phyloP scores from a whole-genome alignment of 2,888 invertebrate species.

The Lypha dubia region DNA sequence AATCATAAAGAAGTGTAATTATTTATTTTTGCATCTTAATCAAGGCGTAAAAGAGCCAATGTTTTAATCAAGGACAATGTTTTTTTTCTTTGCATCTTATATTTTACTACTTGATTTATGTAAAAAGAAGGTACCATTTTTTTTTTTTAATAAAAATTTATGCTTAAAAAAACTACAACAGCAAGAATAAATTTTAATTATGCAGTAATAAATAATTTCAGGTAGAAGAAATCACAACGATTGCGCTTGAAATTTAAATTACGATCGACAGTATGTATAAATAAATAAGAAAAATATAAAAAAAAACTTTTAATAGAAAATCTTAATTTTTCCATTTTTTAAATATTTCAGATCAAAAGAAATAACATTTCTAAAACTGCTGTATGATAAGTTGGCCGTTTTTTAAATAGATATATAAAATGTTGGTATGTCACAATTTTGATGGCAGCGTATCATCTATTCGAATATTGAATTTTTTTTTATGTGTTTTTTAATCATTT shows the following conservation, averaged over 20 bases:
- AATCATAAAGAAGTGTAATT: slow-evolving; percentile 55
- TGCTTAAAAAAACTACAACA: background rate
- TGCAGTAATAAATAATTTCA: background rate
- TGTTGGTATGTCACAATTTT: too few species aligned
- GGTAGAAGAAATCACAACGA: background rate
- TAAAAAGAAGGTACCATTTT: slow-evolving; percentile 12
- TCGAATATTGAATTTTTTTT: too few species aligned
- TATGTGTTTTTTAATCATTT: too few species aligned
- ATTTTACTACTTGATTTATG: slow-evolving; percentile 30
- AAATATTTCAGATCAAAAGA: background rate
- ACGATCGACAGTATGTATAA: background rate
- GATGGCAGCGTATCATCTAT: too few species aligned
- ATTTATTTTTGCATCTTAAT: slow-evolving; percentile 68
- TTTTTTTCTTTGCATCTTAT: slow-evolving; percentile 13
- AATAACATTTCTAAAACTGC: background rate
- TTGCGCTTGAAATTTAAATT: background rate
- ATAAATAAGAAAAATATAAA: background rate
- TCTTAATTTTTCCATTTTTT: background rate
- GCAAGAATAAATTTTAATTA: background rate
- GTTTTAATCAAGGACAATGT: slow-evolving; percentile 66
- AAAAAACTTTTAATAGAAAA: background rate
- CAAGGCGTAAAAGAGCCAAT: slow-evolving; percentile 59
- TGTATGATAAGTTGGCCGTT: background rate
- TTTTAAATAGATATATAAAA: too few species aligned
- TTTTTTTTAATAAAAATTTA: background rate